Base-by-base conservation (phyloP, 2,888 invertebrate genomes). In the Laothoe populi region DNA sequence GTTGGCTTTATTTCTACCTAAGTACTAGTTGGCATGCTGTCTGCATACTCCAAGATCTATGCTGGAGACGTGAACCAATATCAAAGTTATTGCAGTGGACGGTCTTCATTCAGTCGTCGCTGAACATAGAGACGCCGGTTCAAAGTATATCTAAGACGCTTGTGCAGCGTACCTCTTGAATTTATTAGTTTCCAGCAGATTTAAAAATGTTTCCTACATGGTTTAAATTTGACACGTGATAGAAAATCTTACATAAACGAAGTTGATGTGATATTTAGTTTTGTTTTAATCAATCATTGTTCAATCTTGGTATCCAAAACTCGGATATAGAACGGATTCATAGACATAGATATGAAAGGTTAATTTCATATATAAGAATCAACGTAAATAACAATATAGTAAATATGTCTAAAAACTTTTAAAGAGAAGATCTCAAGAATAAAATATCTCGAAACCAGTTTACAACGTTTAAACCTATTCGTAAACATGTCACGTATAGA, bases 21-120 rank as follows among this genome's bases (percentile, higher is more conserved):
- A n/a, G n/a, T n/a, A 4, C 26, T 35, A 11, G 10, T 35, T 53
- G 19, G 11, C 19, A 53, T 35, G 31, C 53, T 53, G 10, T 53
- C 53, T 53, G 53, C 53, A 4, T 4, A 35, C 19, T 53, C 35
- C 10, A 11, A 53, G 35, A 31, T 61, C 61, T 61, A 31, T 61
- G 61, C 3, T 16, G 19, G 42, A 44, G 58, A 59, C 64, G 57
- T 58, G 64, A 68, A 64, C 65, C 67, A 69, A 69, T 69, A 69
- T 66, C 65, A 31, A 49, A 68, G 66, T 67, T 70, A 70, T 68
- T 70, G 67, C 65, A 67, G 24, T 57, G 63, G 63, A 45, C 57
- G 58, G 45, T 38, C 19, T 46, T 59, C 61, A 61, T 59, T 53
- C 53, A 53, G 53, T 53, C 35, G 53, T 53, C 19, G 53, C 35